phyloP scores from a whole-genome alignment of 2,113 vertebrate species.

The Mobula birostris region DNA sequence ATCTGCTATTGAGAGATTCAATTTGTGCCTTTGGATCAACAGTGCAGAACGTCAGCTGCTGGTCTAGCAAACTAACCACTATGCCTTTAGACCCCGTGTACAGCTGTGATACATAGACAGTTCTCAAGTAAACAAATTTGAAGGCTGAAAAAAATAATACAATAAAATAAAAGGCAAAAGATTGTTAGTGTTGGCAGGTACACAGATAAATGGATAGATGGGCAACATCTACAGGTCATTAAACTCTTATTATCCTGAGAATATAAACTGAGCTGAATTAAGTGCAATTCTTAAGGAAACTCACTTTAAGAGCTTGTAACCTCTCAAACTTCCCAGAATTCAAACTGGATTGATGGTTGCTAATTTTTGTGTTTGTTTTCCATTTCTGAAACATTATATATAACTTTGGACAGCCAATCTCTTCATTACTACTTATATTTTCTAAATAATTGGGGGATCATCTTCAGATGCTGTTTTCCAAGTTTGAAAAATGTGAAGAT shows the following conservation, averaged over 20 bases:
- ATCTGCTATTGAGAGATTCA: too few relatives aligned
- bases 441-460: background rate
- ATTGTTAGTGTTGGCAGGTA: background rate
- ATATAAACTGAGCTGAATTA: constrained; percentile 9
- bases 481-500: background rate
- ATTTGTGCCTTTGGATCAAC: too few relatives aligned
- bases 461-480: background rate
- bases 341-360: background rate
- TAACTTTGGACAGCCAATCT: background rate
- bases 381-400: background rate
- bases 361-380: background rate
- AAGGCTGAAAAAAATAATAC: background rate
- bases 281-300: constrained; percentile 15
- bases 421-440: background rate
- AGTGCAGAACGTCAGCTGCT: too few relatives aligned
- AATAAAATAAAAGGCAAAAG: background rate
- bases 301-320: constrained; percentile 14
- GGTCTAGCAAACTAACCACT: too few relatives aligned
- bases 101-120: background rate
- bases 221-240: background rate
- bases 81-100: too few relatives aligned
- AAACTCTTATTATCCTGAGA: background rate
- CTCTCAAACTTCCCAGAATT: background rate
- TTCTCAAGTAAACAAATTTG: background rate
- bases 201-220: background rate